These are phyloP conservation scores for Peromyscus melanophrys DNA, from an alignment of 2,797 vertebrate genomes.

Conservation along the genomic window DNA sequence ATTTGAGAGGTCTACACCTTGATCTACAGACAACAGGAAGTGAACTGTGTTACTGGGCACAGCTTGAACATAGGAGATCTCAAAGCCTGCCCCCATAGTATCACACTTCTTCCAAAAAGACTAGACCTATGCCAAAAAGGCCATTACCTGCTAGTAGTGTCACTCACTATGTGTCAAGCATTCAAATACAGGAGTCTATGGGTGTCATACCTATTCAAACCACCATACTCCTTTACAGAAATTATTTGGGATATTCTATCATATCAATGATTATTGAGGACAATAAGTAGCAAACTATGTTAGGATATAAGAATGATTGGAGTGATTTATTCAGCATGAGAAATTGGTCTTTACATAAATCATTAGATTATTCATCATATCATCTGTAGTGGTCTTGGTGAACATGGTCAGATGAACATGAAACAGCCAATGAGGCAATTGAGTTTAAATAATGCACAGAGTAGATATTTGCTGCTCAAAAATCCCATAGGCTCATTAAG, in stretches of 20 bases:
- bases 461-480: not conserved
- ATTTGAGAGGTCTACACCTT: no score
- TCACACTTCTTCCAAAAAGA: no score
- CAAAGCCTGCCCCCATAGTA: no score
- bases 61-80: no score
- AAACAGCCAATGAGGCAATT: not conserved
- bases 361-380: not conserved
- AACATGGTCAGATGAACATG: not conserved
- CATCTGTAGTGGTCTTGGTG: not conserved
- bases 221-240: not conserved
- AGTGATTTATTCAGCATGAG: not conserved
- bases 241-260: not conserved
- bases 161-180: no score
- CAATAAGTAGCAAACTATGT: not conserved
- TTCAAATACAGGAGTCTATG: no score
- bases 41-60: no score
- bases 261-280: not conserved
- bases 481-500: not conserved
- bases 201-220: no score
- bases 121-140: no score
- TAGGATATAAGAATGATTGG: not conserved
- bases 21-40: no score
- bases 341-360: slow-evolving; percentile 1
- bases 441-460: not conserved
- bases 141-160: no score